These are phyloP conservation scores for Gymnocheta viridis DNA, from an alignment of 2,888 invertebrate species.

Conservation along the genomic window DNA sequence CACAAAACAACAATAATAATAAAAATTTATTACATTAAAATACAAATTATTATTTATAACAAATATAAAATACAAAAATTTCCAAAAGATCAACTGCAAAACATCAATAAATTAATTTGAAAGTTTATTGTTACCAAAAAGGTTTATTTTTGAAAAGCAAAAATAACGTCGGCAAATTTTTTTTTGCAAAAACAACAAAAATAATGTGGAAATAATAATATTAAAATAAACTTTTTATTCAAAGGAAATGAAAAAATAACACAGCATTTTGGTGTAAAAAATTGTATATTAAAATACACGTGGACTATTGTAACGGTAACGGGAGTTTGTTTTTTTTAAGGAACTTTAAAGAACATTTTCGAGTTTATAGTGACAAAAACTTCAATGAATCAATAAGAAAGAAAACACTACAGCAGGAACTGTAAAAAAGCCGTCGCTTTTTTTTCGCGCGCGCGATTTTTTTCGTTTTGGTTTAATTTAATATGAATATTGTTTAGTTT, in stretches of 20 bases:
- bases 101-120: neutral
- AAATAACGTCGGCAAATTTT: slow-evolving; percentile 62
- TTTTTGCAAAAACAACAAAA: slow-evolving; percentile 40
- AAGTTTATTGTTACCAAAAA: slow-evolving; percentile 8
- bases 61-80: slow-evolving; percentile 45
- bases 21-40: slow-evolving; percentile 63
- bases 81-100: slow-evolving; percentile 2
- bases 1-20: slow-evolving; percentile 67
- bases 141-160: slow-evolving; percentile 22
- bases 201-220: slow-evolving; percentile 35
- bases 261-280: slow-evolving; percentile 53
- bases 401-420: neutral
- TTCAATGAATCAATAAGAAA: neutral
- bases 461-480: slow-evolving; percentile 49
- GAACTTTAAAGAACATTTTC: slow-evolving; percentile 17
- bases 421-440: slow-evolving; percentile 69
- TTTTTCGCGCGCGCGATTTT: slow-evolving; percentile 67
- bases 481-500: slow-evolving; percentile 22
- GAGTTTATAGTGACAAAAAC: neutral
- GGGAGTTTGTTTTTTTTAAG: slow-evolving; percentile 18
- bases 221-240: slow-evolving; percentile 4
- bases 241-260: slow-evolving; percentile 37
- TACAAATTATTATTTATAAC: slow-evolving; percentile 41
- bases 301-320: slow-evolving; percentile 36
- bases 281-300: slow-evolving; percentile 23